Evolutionary conservation across 2,797 vertebrate genomes (phyloP).

Genomic region (Pangasius krempfi): DNA sequence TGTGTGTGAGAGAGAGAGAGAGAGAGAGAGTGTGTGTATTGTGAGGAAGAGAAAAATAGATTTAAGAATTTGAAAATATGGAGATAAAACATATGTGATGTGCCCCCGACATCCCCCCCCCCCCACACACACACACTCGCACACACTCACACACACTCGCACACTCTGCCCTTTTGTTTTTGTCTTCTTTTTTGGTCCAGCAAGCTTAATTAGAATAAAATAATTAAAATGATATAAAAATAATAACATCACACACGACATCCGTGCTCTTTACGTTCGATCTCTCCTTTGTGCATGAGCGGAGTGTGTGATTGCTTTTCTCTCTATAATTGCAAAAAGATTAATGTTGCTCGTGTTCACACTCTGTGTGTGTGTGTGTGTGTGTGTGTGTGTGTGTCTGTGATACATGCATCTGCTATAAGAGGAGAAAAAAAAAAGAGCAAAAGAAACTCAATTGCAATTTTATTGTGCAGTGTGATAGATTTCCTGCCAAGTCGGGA

Average conservation of each 20-base stretch:
- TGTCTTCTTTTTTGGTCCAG: neutral
- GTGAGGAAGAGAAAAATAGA: neutral
- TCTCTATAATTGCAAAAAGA: slow-evolving; percentile 74
- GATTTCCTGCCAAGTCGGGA: slow-evolving; percentile 99
- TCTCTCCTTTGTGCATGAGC: slow-evolving; percentile 61
- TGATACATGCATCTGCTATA: slow-evolving; percentile 93
- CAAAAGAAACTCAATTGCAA: slow-evolving; percentile 99
- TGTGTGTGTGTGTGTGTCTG: slow-evolving; percentile 79
- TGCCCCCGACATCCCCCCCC: neutral
- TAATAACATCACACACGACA: slow-evolving; percentile 21
- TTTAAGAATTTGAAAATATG: neutral
- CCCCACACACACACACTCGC: neutral
- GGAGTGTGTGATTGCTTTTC: slow-evolving; percentile 67
- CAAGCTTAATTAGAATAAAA: slow-evolving; percentile 38
- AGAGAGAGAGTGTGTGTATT: too few species aligned
- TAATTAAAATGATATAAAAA: slow-evolving; percentile 39
- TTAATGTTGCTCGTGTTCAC: slow-evolving; percentile 71
- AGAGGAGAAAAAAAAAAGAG: slow-evolving; percentile 86
- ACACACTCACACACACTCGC: neutral
- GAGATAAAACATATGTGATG: neutral
- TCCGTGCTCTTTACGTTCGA: slow-evolving; percentile 33
- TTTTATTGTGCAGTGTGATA: slow-evolving; percentile 99
- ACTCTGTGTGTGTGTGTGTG: slow-evolving; percentile 47
- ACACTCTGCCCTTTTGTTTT: neutral
- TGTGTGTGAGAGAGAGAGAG: neutral